These are phyloP conservation scores for Rhagonycha lutea DNA, from an alignment of 2,888 invertebrate genomes.

Conservation along the genomic window DNA sequence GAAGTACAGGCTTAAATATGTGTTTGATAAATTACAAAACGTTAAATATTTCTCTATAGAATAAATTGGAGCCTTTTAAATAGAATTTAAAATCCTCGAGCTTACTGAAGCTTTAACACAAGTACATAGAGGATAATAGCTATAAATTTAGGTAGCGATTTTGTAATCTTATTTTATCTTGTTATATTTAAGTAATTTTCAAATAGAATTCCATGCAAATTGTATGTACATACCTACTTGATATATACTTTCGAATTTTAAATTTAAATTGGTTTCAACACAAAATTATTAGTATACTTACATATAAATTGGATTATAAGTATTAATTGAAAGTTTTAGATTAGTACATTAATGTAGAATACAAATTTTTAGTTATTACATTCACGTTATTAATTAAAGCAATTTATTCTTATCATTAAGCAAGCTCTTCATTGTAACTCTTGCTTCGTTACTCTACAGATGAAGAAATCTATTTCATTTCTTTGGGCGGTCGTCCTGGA, in stretches of 20 bases:
- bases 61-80: constrained; percentile 10
- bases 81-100: constrained; percentile 17
- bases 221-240: not conserved
- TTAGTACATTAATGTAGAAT: not conserved
- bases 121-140: constrained; percentile 6
- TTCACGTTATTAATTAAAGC: no score
- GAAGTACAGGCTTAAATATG: constrained; percentile 11
- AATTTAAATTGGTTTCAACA: not conserved
- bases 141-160: constrained; percentile 13
- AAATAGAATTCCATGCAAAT: not conserved
- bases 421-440: no score
- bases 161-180: constrained; percentile 3
- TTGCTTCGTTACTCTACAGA: no score
- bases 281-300: not conserved
- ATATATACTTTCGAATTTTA: not conserved
- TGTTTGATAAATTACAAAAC: constrained; percentile 18
- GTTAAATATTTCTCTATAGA: constrained; percentile 17
- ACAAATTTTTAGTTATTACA: not conserved
- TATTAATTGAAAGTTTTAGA: not conserved
- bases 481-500: no score
- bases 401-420: no score
- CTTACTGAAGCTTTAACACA: not conserved
- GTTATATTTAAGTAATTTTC: not conserved
- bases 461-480: no score
- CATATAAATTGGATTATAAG: no score